phyloP scores from a whole-genome alignment of 1,140 invertebrate genomes.

The Capitella teleta region DNA sequence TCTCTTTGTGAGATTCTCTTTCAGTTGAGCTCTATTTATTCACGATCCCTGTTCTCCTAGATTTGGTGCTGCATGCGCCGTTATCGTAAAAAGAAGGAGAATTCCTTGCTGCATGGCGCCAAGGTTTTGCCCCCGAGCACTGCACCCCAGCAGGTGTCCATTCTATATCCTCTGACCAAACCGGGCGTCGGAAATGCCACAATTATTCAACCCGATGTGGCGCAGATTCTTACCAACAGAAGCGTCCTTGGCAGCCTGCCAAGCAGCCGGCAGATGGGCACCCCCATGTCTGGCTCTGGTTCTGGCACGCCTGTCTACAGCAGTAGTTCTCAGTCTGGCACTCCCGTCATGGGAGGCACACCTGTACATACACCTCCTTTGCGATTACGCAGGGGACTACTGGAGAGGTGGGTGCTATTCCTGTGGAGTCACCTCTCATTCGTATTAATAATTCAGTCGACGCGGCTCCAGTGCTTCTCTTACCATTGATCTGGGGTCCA shows the following conservation, averaged over 20 bases:
- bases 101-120: too few relatives aligned
- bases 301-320: neutral
- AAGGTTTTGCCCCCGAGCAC: too few relatives aligned
- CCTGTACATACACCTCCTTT: conserved; percentile 38
- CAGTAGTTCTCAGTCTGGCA: conserved; percentile 3
- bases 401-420: conserved; percentile 33
- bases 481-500: conserved; percentile 53
- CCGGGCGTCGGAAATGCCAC: conserved; percentile 31
- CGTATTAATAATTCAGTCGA: conserved; percentile 16
- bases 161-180: conserved; percentile 33
- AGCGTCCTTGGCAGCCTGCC: conserved; percentile 24
- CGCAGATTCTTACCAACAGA: conserved; percentile 17
- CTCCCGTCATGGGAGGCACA: conserved; percentile 3
- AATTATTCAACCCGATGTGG: conserved; percentile 32
- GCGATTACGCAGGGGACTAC: conserved; percentile 49
- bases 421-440: neutral
- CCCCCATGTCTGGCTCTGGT: neutral
- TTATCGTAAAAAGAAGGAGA: too few relatives aligned
- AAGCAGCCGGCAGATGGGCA: neutral
- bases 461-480: conserved; percentile 73
- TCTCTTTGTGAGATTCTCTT: too few relatives aligned
- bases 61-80: too few relatives aligned
- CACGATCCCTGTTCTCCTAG: too few relatives aligned
- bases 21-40: too few relatives aligned
- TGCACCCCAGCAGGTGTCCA: too few relatives aligned